Conservation (phyloP, 2,888 invertebrate genomes). For the Archips crataeganus region DNA sequence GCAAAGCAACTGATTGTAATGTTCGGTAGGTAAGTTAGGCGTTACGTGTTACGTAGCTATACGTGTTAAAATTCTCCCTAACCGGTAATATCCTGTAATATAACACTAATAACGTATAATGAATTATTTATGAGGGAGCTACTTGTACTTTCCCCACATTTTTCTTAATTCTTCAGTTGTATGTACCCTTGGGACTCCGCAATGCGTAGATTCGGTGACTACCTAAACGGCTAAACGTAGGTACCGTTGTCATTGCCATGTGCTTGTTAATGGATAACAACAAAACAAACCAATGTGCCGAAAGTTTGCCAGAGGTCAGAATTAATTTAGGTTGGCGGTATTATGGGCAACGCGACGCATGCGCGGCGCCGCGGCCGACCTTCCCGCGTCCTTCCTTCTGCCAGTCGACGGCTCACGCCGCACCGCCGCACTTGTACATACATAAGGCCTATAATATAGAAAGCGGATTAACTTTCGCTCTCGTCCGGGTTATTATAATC, state of each 20-base stretch:
- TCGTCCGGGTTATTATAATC: conserved; percentile 51
- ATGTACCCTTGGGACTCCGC: neutral
- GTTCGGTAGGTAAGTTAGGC: no score
- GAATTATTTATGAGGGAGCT: no score
- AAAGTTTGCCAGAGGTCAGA: conserved; percentile 59
- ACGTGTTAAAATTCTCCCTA: no score
- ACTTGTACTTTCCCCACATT: no score
- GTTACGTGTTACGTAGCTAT: no score
- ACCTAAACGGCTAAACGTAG: neutral
- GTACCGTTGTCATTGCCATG: neutral
- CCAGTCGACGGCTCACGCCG: conserved; percentile 76
- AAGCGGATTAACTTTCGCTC: conserved; percentile 65
- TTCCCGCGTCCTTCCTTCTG: conserved; percentile 75
- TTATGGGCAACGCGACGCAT: conserved; percentile 67
- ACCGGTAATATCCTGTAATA: no score
- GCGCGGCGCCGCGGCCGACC: conserved; percentile 73
- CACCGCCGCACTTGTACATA: conserved; percentile 75
- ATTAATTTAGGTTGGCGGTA: conserved; percentile 61
- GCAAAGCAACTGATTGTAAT: no score
- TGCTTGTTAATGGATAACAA: conserved; percentile 15
- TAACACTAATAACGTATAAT: no score
- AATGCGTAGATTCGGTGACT: neutral
- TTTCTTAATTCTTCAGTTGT: neutral
- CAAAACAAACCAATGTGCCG: conserved; percentile 40
- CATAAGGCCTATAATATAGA: conserved; percentile 55